Conservation (phyloP, 92 coral and sea anemone genomes). For the Plumapathes pennacea region DNA sequence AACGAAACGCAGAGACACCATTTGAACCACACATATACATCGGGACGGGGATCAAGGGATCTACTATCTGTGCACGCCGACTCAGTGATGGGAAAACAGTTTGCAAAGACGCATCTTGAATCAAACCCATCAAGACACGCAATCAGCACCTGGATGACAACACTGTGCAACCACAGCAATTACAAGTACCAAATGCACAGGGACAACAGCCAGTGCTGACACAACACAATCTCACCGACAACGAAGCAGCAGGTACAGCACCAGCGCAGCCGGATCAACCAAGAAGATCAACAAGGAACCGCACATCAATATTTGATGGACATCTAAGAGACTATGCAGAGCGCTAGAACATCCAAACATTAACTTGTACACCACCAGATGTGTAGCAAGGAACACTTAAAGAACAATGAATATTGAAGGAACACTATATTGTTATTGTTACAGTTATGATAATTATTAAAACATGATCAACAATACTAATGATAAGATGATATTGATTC, state of each 20-base stretch:
- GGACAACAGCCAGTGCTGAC: neutral
- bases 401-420: too few relatives aligned
- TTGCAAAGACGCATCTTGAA: slow-evolving; percentile 34
- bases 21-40: slow-evolving; percentile 54
- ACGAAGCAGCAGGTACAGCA: neutral
- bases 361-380: neutral
- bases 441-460: too few relatives aligned
- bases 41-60: slow-evolving; percentile 35
- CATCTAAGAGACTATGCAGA: slow-evolving; percentile 32
- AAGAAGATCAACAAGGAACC: slow-evolving; percentile 33
- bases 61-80: slow-evolving; percentile 54
- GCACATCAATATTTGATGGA: slow-evolving; percentile 25
- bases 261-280: neutral
- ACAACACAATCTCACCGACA: neutral
- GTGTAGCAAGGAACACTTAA: too few relatives aligned
- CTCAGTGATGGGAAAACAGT: slow-evolving; percentile 36
- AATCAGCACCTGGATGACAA: neutral
- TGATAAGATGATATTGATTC: too few relatives aligned
- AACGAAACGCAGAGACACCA: slow-evolving; percentile 46
- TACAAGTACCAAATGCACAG: slow-evolving; percentile 10
- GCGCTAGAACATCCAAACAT: slow-evolving; percentile 1
- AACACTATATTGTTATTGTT: too few relatives aligned
- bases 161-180: neutral
- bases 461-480: too few relatives aligned
- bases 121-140: slow-evolving; percentile 26